A percentile compares a stretch with the other conserved stretches of the same genome.
phyloP scores from a whole-genome alignment of 2,113 vertebrate genomes.

The Australoheros scitulus region DNA sequence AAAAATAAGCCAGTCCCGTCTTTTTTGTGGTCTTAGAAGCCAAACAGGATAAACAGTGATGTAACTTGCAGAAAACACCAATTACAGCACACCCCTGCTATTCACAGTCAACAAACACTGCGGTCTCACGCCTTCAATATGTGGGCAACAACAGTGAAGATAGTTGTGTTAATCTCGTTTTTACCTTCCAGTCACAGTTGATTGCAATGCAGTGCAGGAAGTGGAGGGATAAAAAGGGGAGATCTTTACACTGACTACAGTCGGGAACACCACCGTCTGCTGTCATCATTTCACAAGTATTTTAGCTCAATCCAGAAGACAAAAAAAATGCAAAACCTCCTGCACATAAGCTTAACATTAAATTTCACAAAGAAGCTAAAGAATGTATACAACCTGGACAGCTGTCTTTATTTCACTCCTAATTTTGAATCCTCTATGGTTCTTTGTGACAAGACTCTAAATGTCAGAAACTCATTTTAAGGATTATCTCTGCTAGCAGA shows the following conservation, averaged over 20 bases:
- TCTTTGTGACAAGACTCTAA: not conserved
- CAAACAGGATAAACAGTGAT: constrained; percentile 64
- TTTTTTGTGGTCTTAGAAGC: constrained; percentile 43
- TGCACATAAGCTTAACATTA: constrained; percentile 17
- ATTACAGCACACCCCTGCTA: constrained; percentile 66
- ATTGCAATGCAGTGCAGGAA: constrained; percentile 28
- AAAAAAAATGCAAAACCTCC: constrained; percentile 40
- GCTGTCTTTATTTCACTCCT: not conserved
- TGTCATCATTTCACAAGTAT: constrained; percentile 35
- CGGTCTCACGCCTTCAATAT: constrained; percentile 36
- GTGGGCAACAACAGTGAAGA: constrained; percentile 41
- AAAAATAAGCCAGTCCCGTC: constrained; percentile 42
- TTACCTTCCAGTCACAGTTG: constrained; percentile 50
- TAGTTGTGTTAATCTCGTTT: constrained; percentile 62
- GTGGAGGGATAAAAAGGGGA: constrained; percentile 17
- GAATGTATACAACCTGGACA: constrained; percentile 17
- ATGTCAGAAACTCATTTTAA: constrained; percentile 8
- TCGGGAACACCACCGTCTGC: constrained; percentile 33
- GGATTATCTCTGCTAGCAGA: constrained; percentile 22
- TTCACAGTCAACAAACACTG: constrained; percentile 63
- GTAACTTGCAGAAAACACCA: constrained; percentile 67
- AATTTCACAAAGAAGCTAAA: constrained; percentile 22
- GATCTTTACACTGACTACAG: constrained; percentile 37
- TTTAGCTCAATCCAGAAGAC: constrained; percentile 22
- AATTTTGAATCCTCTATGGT: not conserved